Evolutionary conservation across 2,888 invertebrate species (phyloP), one percentile per base, ranked within the genome.

Genomic region (Lymantria dispar): DNA sequence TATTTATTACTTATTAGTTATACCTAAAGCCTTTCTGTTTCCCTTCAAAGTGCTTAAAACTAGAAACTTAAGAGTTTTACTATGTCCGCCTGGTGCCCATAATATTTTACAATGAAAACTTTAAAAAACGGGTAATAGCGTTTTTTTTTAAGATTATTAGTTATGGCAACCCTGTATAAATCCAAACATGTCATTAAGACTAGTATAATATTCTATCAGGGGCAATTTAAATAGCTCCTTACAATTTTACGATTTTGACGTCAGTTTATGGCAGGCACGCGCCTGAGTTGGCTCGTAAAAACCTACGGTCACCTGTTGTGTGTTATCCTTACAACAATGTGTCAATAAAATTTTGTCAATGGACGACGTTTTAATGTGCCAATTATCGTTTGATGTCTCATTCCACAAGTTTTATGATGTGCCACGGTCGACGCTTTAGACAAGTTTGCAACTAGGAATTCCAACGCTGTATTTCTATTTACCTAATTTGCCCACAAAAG

Each of bases 301-400:
- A 85, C 77, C 76, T 78, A 74, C 83, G 85, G 88, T 88, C 89
- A 89, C 88, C 88, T 89, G 89, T 87, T 87, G 86, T 81, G 63
- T 72, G 76, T 73, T 77, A 78, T 77, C 76, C 76, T 75, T 69
- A 63, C 76, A 76, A 76, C 77, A 78, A 78, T 79, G 74, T 80
- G 80, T 78, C 81, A 79, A 85, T 85, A 84, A 83, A 85, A 82
- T 79, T 81, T 80, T 73, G 80, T 84, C 85, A 86, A 85, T 85
- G 85, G 77, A 70, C 74, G 77, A 73, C 74, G 70, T 79, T 85
- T 85, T 85, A 85, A 85, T 85, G 77, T 74, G 81, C 80, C 80
- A 84, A 83, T 83, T 82, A 83, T 79, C 82, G 77, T 66, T 70
- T 76, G 69, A 77, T 78, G 78, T 77, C 82, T 82, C 85, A 85